Evolutionary conservation across 1,140 invertebrate species (phyloP).

Genomic region (Caenorhabditis remanei): DNA sequence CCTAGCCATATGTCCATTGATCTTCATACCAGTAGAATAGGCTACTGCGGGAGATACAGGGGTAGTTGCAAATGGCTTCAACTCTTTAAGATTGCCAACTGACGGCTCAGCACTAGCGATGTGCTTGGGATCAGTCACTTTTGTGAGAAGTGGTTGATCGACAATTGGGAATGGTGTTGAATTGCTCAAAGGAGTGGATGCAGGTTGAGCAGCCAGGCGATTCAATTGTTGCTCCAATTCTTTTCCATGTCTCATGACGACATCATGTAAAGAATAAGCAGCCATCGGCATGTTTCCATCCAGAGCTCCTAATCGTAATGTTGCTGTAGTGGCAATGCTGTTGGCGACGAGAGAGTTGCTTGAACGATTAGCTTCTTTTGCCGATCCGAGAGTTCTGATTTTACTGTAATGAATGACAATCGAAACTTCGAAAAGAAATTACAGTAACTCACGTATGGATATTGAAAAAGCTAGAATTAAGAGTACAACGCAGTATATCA

Average conservation of each 20-base stretch:
- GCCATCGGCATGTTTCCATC: slow-evolving; percentile 75
- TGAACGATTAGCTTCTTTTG: background rate
- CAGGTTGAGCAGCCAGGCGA: slow-evolving; percentile 47
- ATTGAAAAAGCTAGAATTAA: slow-evolving; percentile 8
- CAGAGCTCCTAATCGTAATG: slow-evolving; percentile 66
- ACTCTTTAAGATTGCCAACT: background rate
- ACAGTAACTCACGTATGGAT: slow-evolving; percentile 25
- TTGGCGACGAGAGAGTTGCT: slow-evolving; percentile 15
- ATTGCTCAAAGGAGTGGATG: slow-evolving; percentile 41
- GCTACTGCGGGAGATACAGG: background rate
- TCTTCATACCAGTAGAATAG: background rate
- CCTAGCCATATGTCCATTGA: background rate
- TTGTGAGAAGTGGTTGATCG: slow-evolving; percentile 31
- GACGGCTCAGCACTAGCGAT: background rate
- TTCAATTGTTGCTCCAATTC: slow-evolving; percentile 59
- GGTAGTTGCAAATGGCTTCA: background rate
- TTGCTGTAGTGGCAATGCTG: slow-evolving; percentile 18
- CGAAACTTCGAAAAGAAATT: background rate
- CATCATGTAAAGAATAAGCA: slow-evolving; percentile 74
- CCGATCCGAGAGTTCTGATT: background rate
- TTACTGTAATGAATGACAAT: background rate
- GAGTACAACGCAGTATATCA: slow-evolving; percentile 12
- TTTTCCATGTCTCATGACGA: slow-evolving; percentile 66
- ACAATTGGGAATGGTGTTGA: slow-evolving; percentile 47
- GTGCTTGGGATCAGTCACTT: background rate